Evolutionary conservation across 2,888 invertebrate genomes (phyloP), one percentile per base, ranked within the genome.

Genomic region (Rhaphigaster nebulosa): DNA sequence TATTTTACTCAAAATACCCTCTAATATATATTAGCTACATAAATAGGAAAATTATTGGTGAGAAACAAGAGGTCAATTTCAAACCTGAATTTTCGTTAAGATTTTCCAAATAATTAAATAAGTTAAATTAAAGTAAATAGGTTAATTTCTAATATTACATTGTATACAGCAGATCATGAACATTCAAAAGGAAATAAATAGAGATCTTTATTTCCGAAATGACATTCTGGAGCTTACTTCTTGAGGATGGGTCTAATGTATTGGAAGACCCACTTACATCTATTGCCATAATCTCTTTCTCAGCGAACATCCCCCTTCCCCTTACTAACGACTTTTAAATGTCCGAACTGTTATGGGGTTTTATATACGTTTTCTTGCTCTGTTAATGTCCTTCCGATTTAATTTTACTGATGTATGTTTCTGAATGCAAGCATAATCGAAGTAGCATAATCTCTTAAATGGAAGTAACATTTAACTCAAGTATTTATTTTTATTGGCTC

Each of bases 261-360:
- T 84, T 50, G 84, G 84, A 84, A 84, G 84, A 84, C 84, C 41
- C 84, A 26, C 45, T 84, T 41, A 84, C 84, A 84, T 50, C 45
- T 84, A 41, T 84, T 45, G 41, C 26, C 84, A n/a, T 84, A 84
- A 84, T 84, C 84, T 84, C 45, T 84, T 50, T 84, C 84, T 84
- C 45, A 5, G 41, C 4, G 41, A 84, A 41, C 45, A 45, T 45
- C 26, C 45, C 6, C n/a, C 26, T 6, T 3, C 80, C 12, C 26
- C 20, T 18, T 18, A 15, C 41, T 84, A 84, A 84, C 84, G 84
- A 84, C 45, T 84, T 84, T 84, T 84, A 45, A 84, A 84, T 84
- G 84, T 84, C 45, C n/a, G 70, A 76, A 76, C 70, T 34, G 70
- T 76, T 76, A 76, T 76, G 70, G 34, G 38, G 20, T 34, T 76